Conservation (phyloP, 2,113 vertebrate species). For the Myotis davidii region DNA sequence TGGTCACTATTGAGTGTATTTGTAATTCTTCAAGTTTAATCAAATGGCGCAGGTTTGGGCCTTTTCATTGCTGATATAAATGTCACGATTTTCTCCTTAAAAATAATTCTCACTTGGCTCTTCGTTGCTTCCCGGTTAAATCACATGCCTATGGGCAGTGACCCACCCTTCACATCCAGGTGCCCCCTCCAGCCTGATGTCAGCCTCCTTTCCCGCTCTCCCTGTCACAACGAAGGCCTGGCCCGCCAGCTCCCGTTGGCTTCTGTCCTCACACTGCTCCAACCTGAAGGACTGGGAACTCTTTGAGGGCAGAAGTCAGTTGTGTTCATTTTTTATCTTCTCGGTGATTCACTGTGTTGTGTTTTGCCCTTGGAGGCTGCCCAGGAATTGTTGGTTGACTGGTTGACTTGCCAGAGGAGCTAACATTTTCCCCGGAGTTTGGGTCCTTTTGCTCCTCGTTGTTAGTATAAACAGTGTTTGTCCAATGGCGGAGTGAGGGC, state of each 20-base stretch:
- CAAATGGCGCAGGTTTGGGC: not conserved
- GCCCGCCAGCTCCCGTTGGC: not conserved
- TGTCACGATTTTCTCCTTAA: not conserved
- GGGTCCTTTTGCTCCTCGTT: not conserved
- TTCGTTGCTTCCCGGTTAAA: not conserved
- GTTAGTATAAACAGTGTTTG: not conserved
- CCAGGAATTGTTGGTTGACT: not conserved
- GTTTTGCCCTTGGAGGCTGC: not conserved
- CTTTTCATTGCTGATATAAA: not conserved
- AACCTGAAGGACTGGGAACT: not conserved
- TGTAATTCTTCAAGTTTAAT: not conserved
- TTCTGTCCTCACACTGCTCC: not conserved
- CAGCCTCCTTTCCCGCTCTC: rapidly evolving
- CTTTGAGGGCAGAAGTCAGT: not conserved
- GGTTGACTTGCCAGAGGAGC: rapidly evolving
- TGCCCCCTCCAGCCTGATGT: not conserved
- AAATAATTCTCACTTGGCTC: not conserved
- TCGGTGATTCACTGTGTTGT: rapidly evolving
- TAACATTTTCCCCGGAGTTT: rapidly evolving
- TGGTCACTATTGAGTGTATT: rapidly evolving
- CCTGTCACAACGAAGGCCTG: not conserved
- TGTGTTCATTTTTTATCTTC: not conserved
- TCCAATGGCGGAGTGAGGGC: not conserved
- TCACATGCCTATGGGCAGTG: rapidly evolving
- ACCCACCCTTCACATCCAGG: not conserved